Evolutionary conservation across 2,888 invertebrate genomes (phyloP).

Genomic region (Mythimna impura): DNA sequence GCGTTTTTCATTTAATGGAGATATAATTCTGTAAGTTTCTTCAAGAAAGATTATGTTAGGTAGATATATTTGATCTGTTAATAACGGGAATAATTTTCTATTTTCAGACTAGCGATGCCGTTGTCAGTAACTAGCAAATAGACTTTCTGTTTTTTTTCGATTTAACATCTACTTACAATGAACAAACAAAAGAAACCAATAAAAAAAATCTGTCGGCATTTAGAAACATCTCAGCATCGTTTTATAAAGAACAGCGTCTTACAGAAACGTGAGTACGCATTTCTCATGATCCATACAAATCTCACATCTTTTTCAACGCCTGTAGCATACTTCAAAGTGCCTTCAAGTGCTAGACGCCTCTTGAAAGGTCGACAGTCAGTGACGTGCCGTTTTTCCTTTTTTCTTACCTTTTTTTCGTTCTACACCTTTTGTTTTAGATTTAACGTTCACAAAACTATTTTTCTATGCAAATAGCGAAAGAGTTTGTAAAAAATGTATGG

Average conservation of each 20-base stretch:
- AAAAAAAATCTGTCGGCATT: background rate
- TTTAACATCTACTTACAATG: too few relatives aligned
- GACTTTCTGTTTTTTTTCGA: too few relatives aligned
- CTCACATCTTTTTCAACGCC: slow-evolving; percentile 47
- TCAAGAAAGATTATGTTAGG: too few relatives aligned
- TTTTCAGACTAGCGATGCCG: too few relatives aligned
- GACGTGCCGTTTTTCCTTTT: slow-evolving; percentile 66
- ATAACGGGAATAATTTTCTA: too few relatives aligned
- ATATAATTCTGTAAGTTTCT: too few relatives aligned
- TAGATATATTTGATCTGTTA: too few relatives aligned
- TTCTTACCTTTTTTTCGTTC: slow-evolving; percentile 54
- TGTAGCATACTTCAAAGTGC: slow-evolving; percentile 62
- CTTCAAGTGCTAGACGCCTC: slow-evolving; percentile 65
- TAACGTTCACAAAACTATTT: slow-evolving; percentile 46
- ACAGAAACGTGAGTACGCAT: slow-evolving; percentile 39
- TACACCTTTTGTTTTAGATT: slow-evolving; percentile 50
- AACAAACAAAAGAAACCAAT: too few relatives aligned
- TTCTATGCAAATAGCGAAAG: slow-evolving; percentile 52
- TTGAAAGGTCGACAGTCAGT: slow-evolving; percentile 70
- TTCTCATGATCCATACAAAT: slow-evolving; percentile 55
- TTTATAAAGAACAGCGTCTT: background rate
- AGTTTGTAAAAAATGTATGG: slow-evolving; percentile 26
- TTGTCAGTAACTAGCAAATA: too few relatives aligned
- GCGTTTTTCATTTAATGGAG: too few relatives aligned
- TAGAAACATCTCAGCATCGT: background rate